Base-by-base conservation (phyloP, 2,113 vertebrate species). In the Perca schrenkii region DNA sequence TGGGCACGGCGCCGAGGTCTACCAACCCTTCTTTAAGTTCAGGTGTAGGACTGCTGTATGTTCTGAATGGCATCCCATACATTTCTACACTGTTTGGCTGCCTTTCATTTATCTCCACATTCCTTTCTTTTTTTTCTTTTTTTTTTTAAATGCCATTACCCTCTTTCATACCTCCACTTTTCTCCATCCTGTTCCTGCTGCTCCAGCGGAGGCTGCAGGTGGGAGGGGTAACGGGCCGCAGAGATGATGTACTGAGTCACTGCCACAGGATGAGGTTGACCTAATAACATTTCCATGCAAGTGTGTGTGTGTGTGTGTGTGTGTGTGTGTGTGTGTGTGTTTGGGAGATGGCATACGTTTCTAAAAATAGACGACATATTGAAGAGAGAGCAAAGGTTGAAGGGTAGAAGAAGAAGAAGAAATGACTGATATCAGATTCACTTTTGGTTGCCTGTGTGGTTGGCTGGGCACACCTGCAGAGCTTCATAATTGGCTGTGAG, bases 401-500 rank as follows among this genome's bases (percentile, higher is more conserved):
- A 36, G 50, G 17, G 57, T 6, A 46, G 57, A 66, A 43, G 50
- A 77, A 52, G 77, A 72, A 19, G 74, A 70, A 10, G 19, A 56
- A 14, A 22, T 4, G 28, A 19, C 28, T 75, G 80, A 57, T 79
- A 47, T 22, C 43, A 53, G 76, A 71, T 68, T 77, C 69, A 22
- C 66, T 56, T 43, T 15, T 13, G 19, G 34, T 54, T 68, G 43
- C 22, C 4, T 61, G 74, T 80, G 72, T 46, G 77, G 21, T 56
- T 74, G 43, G 28, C 6, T 50, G 61, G n/a, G 75, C 14, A 25
- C 85, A 89, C 90, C 89, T 90, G 84, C 77, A 68, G 84, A 80
- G 87, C 69, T 14, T 86, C 69, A 49, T 93, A 91, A 91, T 91
- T 91, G 86, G 80, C 72, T 62, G 64, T 79, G 80, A 85, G 90